Conservation (phyloP, 2,113 vertebrate genomes). For the Channa maculata region DNA sequence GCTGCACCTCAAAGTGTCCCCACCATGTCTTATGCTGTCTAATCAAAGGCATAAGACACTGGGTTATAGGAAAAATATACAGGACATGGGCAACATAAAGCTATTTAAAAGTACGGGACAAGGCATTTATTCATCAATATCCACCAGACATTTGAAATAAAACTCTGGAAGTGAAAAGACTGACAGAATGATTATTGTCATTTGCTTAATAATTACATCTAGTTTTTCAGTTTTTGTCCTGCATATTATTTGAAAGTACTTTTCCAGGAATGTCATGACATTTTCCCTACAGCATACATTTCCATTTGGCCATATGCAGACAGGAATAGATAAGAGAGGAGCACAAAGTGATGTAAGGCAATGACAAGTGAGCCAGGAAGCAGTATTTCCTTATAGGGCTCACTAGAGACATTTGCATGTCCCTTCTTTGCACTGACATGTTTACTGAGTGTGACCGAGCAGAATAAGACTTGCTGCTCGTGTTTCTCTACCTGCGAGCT, state of each 20-base stretch:
- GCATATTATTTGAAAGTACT: neutral
- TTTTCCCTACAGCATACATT: slow-evolving; percentile 5
- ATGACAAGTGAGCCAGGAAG: slow-evolving; percentile 9
- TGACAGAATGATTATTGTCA: neutral
- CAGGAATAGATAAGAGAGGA: slow-evolving; percentile 32
- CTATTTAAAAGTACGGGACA: too few species aligned
- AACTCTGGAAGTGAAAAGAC: too few species aligned
- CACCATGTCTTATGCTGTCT: too few species aligned
- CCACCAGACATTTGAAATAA: too few species aligned
- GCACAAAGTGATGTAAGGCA: slow-evolving; percentile 34
- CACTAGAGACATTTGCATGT: slow-evolving; percentile 53
- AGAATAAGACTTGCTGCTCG: slow-evolving; percentile 12
- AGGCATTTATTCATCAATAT: too few species aligned
- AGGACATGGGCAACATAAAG: too few species aligned
- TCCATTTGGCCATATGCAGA: neutral
- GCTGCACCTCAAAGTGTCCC: too few species aligned
- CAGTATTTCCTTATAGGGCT: slow-evolving; percentile 38
- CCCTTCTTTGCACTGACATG: slow-evolving; percentile 16
- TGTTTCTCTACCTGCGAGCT: neutral
- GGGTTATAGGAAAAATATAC: too few species aligned
- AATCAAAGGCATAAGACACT: too few species aligned
- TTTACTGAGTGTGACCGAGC: slow-evolving; percentile 11
- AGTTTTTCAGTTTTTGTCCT: neutral
- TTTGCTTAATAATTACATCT: neutral
- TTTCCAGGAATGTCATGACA: neutral